Evolutionary conservation across 2,113 vertebrate species (phyloP).

Genomic region (Verasper variegatus): DNA sequence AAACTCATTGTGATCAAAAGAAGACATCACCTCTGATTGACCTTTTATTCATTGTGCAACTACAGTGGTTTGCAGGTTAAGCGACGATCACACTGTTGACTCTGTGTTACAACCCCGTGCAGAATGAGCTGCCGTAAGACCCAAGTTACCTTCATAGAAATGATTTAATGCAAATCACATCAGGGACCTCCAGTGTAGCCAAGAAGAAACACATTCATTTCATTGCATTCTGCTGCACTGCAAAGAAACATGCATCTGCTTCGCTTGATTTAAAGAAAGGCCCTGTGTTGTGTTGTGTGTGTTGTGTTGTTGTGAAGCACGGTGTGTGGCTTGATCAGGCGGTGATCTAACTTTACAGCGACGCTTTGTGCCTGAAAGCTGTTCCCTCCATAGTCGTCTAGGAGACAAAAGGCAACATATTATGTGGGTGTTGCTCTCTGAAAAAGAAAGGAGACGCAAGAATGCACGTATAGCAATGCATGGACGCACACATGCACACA

Average conservation of each 20-base stretch:
- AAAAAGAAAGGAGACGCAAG: slow-evolving; percentile 5
- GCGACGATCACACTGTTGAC: too few relatives aligned
- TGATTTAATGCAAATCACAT: neutral
- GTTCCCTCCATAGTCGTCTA: slow-evolving; percentile 55
- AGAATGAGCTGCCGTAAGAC: neutral
- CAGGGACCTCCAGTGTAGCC: neutral
- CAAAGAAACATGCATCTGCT: neutral
- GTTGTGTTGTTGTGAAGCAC: slow-evolving; percentile 3
- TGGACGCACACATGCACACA: neutral
- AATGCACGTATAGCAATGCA: slow-evolving; percentile 14
- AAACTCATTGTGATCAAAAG: neutral
- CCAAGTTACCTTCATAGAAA: neutral
- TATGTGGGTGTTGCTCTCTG: slow-evolving; percentile 49
- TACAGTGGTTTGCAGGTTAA: too few relatives aligned
- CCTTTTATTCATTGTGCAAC: neutral
- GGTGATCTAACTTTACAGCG: slow-evolving; percentile 37
- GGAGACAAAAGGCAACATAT: slow-evolving; percentile 61
- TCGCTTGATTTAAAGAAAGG: slow-evolving; percentile 2
- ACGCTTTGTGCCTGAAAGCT: slow-evolving; percentile 48
- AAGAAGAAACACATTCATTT: neutral
- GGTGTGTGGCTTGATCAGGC: slow-evolving; percentile 34
- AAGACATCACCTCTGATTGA: neutral
- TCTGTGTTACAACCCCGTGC: too few relatives aligned
- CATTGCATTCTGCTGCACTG: neutral
- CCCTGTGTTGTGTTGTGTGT: neutral